A percentile compares a stretch with the other conserved stretches of the same genome.
These are phyloP conservation scores for Aricia artaxerxes DNA, from an alignment of 2,888 invertebrate species.

Conservation along the genomic window DNA sequence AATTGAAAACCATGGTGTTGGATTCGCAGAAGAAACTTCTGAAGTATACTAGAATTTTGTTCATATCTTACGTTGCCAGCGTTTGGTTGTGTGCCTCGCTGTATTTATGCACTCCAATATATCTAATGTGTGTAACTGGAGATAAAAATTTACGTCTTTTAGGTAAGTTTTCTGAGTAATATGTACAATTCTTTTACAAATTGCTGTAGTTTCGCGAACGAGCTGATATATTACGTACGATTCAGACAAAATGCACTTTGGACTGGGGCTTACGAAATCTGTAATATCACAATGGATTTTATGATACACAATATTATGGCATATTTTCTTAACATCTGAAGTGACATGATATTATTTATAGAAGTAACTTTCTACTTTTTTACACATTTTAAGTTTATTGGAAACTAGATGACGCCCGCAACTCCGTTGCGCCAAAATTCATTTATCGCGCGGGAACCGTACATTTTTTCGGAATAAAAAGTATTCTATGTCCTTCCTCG, in stretches of 20 bases:
- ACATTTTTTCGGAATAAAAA: too few species aligned
- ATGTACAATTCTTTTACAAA: constrained; percentile 12
- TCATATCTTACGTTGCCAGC: constrained; percentile 56
- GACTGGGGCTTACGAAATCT: background rate
- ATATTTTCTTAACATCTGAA: background rate
- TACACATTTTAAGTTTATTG: too few species aligned
- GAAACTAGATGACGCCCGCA: too few species aligned
- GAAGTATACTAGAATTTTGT: constrained; percentile 52
- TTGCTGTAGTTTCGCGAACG: constrained; percentile 5
- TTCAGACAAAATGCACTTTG: constrained; percentile 15
- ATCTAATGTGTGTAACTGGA: constrained; percentile 53
- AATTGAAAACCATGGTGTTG: constrained; percentile 55
- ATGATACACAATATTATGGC: background rate
- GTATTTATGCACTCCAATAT: constrained; percentile 63
- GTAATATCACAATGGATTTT: background rate
- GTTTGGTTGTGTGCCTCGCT: constrained; percentile 58
- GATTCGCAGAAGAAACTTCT: constrained; percentile 56
- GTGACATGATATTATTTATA: too few species aligned
- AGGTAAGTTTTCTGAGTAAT: constrained; percentile 50
- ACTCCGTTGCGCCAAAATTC: too few species aligned
- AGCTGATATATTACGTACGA: constrained; percentile 16
- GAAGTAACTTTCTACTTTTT: too few species aligned
- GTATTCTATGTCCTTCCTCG: too few species aligned
- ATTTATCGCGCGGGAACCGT: too few species aligned
- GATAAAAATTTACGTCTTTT: constrained; percentile 59